Evolutionary conservation across 2,797 vertebrate species (phyloP).

Genomic region (Tauraco hartlaubi): DNA sequence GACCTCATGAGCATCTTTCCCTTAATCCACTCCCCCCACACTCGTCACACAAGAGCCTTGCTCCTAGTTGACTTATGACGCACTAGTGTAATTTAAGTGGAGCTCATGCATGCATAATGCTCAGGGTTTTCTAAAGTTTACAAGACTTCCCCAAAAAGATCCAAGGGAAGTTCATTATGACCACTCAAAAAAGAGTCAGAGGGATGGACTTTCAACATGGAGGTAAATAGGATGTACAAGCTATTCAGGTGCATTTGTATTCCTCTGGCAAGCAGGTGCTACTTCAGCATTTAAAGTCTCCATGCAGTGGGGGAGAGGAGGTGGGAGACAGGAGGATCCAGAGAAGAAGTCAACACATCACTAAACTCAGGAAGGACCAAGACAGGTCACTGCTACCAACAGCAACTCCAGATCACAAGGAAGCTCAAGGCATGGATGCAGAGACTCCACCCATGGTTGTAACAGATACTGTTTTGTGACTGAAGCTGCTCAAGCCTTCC

Average conservation of each 20-base stretch:
- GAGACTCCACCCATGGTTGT: fast-evolving
- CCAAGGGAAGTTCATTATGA: background rate
- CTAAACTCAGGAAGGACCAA: background rate
- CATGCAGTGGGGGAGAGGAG: background rate
- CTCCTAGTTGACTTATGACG: background rate
- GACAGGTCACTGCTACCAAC: background rate
- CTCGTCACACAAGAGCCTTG: background rate
- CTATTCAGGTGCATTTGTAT: background rate
- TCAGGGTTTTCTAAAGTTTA: background rate
- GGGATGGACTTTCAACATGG: background rate
- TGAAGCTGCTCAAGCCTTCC: background rate
- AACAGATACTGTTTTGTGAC: background rate
- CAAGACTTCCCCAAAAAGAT: background rate
- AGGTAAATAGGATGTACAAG: background rate
- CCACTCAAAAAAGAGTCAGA: background rate
- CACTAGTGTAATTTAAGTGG: background rate
- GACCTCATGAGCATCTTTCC: background rate
- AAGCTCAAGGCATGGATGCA: background rate
- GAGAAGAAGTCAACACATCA: background rate
- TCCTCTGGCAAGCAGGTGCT: background rate
- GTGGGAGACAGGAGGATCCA: background rate
- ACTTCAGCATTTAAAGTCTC: background rate
- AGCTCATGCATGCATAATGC: background rate
- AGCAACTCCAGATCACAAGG: background rate
- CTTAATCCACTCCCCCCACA: background rate